Percentiles rank a stretch among this genome's conserved stretches.
phyloP scores from a whole-genome alignment of 2,797 vertebrate genomes.

The Gymnothorax reevesii region DNA sequence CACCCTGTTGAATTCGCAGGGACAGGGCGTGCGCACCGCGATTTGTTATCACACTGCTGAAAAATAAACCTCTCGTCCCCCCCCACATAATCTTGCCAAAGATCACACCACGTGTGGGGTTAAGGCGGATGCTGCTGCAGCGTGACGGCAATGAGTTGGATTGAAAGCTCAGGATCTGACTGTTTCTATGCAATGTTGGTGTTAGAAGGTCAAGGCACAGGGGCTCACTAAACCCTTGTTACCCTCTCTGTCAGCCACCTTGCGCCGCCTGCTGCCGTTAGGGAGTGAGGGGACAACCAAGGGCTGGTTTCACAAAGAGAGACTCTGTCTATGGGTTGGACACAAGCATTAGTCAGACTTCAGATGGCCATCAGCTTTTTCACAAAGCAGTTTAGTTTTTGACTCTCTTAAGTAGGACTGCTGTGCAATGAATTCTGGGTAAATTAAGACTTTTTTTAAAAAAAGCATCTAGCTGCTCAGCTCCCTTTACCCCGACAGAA shows the following conservation, averaged over 20 bases:
- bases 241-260: too few relatives aligned
- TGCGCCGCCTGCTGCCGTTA: background rate
- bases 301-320: too few relatives aligned
- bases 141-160: background rate
- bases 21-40: constrained; percentile 15
- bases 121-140: background rate
- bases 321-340: too few relatives aligned
- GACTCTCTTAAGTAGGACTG: too few relatives aligned
- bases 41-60: constrained; percentile 20
- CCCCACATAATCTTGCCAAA: background rate
- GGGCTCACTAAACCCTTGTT: background rate
- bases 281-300: background rate
- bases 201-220: background rate
- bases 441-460: too few relatives aligned
- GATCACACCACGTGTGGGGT: constrained; percentile 7
- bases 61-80: background rate
- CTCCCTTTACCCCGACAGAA: too few relatives aligned
- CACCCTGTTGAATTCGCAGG: background rate
- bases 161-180: background rate
- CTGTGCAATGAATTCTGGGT: too few relatives aligned
- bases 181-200: background rate
- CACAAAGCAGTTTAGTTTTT: too few relatives aligned
- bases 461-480: too few relatives aligned
- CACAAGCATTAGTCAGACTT: too few relatives aligned
- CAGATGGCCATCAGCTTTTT: too few relatives aligned